A percentile compares a stretch with the other conserved stretches of the same genome.
Evolutionary conservation across 2,888 invertebrate genomes (phyloP).

Genomic region (Eledona agricola): DNA sequence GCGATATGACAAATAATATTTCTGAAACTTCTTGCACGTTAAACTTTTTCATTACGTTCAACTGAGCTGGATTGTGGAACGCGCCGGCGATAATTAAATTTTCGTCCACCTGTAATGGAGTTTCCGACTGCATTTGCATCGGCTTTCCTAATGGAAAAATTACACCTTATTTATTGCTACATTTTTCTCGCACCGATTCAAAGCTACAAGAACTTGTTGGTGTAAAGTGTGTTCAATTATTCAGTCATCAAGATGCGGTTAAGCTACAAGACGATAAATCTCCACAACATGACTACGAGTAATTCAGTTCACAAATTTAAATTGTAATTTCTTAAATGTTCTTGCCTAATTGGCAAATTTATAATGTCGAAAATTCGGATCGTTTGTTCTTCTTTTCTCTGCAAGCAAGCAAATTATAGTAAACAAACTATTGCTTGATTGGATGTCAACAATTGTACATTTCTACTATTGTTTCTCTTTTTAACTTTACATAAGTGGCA

Average conservation of each 20-base stretch:
- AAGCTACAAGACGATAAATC: slow-evolving; percentile 12
- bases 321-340: slow-evolving; percentile 23
- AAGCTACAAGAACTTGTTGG: no score
- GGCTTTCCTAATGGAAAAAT: slow-evolving; percentile 35
- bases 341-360: slow-evolving; percentile 18
- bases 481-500: no score
- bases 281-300: slow-evolving; percentile 8
- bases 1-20: slow-evolving; percentile 43
- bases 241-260: no score
- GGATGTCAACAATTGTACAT: no score
- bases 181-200: no score
- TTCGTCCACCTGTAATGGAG: slow-evolving; percentile 44
- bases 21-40: slow-evolving; percentile 41
- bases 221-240: no score
- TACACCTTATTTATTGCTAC: no score
- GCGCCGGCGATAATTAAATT: slow-evolving; percentile 45
- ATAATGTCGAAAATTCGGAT: no score
- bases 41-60: slow-evolving; percentile 40
- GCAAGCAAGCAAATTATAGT: no score
- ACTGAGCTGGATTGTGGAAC: slow-evolving; percentile 39
- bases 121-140: slow-evolving; percentile 44
- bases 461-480: no score
- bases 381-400: no score
- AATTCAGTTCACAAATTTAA: slow-evolving; percentile 26
- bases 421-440: no score